A percentile compares a stretch with the other conserved stretches of the same genome.
These are phyloP conservation scores for Tapirus terrestris DNA, from an alignment of 2,113 vertebrate species.

Conservation along the genomic window DNA sequence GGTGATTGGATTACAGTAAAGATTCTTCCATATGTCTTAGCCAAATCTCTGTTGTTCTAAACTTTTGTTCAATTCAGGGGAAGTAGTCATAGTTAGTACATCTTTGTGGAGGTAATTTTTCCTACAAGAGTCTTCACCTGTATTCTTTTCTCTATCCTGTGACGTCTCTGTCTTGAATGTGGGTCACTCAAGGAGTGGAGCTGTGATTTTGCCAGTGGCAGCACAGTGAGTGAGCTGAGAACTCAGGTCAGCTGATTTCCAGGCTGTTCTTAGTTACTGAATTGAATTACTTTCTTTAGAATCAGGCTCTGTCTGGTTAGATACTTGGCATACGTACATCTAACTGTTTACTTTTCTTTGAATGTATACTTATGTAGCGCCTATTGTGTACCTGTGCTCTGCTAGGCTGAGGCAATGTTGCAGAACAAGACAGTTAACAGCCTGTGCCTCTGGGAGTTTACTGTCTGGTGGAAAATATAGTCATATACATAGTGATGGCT, in stretches of 20 bases:
- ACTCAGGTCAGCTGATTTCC: neutral
- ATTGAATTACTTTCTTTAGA: neutral
- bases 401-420: neutral
- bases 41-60: neutral
- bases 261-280: neutral
- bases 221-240: neutral
- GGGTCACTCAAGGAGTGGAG: neutral
- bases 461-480: neutral
- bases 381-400: neutral
- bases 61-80: neutral
- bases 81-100: neutral
- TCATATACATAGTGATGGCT: neutral
- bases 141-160: neutral
- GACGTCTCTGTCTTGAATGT: neutral
- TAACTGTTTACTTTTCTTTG: neutral
- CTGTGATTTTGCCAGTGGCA: neutral
- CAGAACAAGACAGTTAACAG: rapidly evolving
- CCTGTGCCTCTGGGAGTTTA: neutral
- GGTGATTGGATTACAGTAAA: neutral
- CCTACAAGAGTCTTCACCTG: neutral
- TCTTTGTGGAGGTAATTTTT: neutral
- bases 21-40: neutral
- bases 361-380: rapidly evolving
- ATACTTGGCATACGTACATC: neutral
- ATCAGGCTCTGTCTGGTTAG: neutral